A percentile compares a stretch with the other conserved stretches of the same genome.
These are phyloP conservation scores for Crocidura indochinensis DNA, from an alignment of 2,797 vertebrate genomes.

Conservation along the genomic window DNA sequence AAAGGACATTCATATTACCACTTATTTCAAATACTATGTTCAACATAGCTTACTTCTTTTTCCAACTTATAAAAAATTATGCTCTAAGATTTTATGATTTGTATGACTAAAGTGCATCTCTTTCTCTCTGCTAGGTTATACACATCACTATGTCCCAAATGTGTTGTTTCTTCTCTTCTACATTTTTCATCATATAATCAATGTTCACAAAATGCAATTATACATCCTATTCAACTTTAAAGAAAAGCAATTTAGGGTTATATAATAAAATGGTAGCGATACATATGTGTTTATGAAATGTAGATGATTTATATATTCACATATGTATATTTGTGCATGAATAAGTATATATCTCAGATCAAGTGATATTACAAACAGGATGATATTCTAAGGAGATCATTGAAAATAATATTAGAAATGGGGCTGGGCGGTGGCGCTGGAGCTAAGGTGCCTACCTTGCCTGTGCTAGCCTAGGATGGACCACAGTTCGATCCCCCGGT, in stretches of 20 bases:
- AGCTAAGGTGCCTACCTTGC: no score
- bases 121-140: constrained; percentile 41
- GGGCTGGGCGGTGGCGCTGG: no score
- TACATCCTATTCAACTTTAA: constrained; percentile 71
- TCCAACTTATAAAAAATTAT: constrained; percentile 62
- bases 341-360: no score
- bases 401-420: no score
- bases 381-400: constrained; percentile 11
- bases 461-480: no score
- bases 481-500: no score
- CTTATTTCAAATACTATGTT: constrained; percentile 51
- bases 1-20: constrained; percentile 52
- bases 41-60: constrained; percentile 38
- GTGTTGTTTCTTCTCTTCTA: constrained; percentile 36
- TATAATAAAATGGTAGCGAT: not conserved
- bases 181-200: constrained; percentile 63
- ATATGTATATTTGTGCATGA: no score
- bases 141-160: constrained; percentile 30
- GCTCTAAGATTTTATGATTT: constrained; percentile 63
- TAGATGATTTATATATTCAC: not conserved
- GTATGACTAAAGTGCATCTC: constrained; percentile 66
- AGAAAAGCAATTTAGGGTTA: constrained; percentile 68
- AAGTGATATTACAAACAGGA: no score
- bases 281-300: not conserved
- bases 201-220: constrained; percentile 55